These are phyloP conservation scores for Choloepus hoffmanni DNA, from an alignment of 2,113 vertebrate species.

Conservation along the genomic window DNA sequence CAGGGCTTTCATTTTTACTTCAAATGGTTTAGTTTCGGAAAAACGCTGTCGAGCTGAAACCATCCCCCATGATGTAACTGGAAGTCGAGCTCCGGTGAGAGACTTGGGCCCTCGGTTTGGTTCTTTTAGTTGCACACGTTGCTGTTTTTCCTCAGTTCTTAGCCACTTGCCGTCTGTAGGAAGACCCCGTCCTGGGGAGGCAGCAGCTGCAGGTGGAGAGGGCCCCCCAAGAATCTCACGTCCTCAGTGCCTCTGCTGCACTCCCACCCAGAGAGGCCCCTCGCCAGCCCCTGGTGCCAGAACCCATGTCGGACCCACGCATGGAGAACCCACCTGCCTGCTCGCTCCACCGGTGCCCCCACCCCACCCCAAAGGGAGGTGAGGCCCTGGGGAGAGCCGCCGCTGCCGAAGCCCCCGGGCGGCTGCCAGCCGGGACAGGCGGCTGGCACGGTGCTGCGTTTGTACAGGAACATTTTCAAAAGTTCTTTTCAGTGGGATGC, in stretches of 20 bases:
- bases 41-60: neutral
- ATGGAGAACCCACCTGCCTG: too few species aligned
- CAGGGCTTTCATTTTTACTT: constrained; percentile 55
- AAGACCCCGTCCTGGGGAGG: neutral
- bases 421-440: neutral
- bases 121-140: constrained; percentile 76
- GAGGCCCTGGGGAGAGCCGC: neutral
- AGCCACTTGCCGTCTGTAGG: constrained; percentile 82
- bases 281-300: too few species aligned
- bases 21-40: constrained; percentile 64
- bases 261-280: too few species aligned
- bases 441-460: neutral
- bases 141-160: constrained; percentile 80
- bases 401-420: neutral
- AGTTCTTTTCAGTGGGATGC: constrained; percentile 67
- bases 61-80: neutral
- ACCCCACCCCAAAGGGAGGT: too few species aligned
- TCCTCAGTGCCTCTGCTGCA: constrained; percentile 44
- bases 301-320: too few species aligned
- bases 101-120: neutral
- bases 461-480: constrained; percentile 80
- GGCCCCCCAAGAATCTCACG: constrained; percentile 65
- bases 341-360: too few species aligned
- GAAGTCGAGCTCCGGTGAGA: neutral
- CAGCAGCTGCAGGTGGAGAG: constrained; percentile 66